Conservation (phyloP, 1,140 invertebrate species). For the Laupala kohalensis region DNA sequence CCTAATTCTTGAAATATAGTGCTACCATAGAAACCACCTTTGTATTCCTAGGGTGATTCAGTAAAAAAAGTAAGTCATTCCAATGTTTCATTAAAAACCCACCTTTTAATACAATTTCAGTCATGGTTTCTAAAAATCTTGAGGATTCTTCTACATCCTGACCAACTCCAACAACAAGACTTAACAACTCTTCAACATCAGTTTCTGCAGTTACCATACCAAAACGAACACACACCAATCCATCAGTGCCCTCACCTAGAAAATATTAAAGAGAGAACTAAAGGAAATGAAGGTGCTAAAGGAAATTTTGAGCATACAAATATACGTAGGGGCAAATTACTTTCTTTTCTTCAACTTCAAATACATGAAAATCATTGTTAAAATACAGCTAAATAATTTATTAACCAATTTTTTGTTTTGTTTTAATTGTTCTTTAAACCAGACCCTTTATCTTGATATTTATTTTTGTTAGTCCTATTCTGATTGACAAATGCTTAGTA, state of each 20-base stretch:
- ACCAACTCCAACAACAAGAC: slow-evolving; percentile 70
- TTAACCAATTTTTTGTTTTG: no score
- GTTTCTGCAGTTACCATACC: slow-evolving; percentile 94
- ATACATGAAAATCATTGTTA: no score
- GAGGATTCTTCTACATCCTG: slow-evolving; percentile 89
- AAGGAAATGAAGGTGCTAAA: no score
- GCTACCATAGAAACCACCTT: neutral
- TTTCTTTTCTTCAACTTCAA: no score
- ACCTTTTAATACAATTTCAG: slow-evolving; percentile 84
- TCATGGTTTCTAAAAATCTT: slow-evolving; percentile 83
- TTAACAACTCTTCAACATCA: slow-evolving; percentile 79
- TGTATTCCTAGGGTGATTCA: neutral
- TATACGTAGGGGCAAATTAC: no score
- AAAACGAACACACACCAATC: slow-evolving; percentile 80
- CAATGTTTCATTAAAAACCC: slow-evolving; percentile 9
- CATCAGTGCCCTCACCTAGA: slow-evolving; percentile 66
- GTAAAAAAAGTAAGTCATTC: no score
- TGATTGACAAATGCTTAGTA: no score
- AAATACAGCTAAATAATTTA: no score
- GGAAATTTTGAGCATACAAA: no score
- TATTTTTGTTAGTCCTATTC: no score
- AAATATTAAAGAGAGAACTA: neutral
- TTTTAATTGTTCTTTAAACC: no score
- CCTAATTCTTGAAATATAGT: neutral
- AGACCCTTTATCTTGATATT: no score